Base-by-base conservation (phyloP, 2,113 vertebrate species). In the Talpa occidentalis region DNA sequence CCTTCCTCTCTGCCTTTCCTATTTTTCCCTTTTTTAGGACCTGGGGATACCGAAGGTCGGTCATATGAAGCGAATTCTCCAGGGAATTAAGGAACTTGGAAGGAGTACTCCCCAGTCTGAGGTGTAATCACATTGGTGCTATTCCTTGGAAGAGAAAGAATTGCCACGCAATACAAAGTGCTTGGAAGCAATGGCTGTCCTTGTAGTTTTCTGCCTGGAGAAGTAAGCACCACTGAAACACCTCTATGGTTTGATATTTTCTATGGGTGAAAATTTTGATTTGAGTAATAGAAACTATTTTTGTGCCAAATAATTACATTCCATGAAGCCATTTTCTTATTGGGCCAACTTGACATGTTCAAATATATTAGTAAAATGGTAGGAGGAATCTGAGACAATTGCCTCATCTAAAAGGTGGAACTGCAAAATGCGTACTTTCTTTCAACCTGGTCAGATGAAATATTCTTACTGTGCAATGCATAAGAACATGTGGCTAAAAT, bases 21-120 rank as follows among this genome's bases (percentile, higher is more conserved):
- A 26, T 86, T 70, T 92, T 21, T 79, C 52, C 80, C 8, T 93
- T 88, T 94, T 96, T 44, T 96, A 99, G 99, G 99, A 99, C 98
- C 99, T 99, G 99, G 99, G 99, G 99, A 99, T 99, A 98, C 99
- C 98, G 99, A 99, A 99, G 98, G 99, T 99, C 99, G 99, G 99
- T 96, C 99, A 99, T 98, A 98, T 99, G 99, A 99, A 99, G 99
- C 99, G 99, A 99, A 99, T 99, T 98, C 99, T 99, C 97, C 99
- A 99, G 99, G 99, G 99, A 99, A 99, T 99, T 99, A 99, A 99
- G 97, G 99, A 99, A 92, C 98, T 99, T 69, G 97, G 98, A 98
- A 99, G 99, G 98, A 98, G 98, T 94, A 98, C 98, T 94, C 96
- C 97, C 88, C 98, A 99, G 97, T 94, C 98, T 85, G 99, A 99